Conservation (phyloP, 2,113 vertebrate genomes). For the Eptesicus fuscus region DNA sequence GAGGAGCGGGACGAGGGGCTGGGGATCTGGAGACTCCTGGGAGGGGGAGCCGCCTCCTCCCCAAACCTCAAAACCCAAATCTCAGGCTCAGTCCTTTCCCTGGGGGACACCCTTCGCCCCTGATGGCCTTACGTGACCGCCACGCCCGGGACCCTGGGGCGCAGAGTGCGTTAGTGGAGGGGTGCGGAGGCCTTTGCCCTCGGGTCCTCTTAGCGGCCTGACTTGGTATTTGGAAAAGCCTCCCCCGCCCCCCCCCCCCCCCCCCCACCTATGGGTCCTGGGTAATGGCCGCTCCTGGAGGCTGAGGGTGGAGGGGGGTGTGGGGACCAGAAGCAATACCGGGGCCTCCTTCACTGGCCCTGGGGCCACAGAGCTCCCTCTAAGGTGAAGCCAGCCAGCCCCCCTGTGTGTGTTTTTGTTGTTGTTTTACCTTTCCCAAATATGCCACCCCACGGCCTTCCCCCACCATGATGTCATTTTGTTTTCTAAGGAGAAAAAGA, state of each 20-base stretch:
- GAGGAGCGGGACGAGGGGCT: conserved; percentile 16
- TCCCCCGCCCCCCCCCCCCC: neutral
- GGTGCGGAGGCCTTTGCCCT: neutral
- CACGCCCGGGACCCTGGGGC: neutral
- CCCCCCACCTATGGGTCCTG: neutral
- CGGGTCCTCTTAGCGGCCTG: neutral
- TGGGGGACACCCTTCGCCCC: neutral
- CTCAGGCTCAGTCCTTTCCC: neutral
- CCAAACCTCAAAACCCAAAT: neutral
- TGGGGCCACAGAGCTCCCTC: neutral
- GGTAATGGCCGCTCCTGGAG: neutral
- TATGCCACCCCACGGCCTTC: neutral
- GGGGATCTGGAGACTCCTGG: neutral
- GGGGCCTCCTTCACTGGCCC: neutral
- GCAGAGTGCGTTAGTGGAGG: neutral
- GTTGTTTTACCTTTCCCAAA: conserved; percentile 26
- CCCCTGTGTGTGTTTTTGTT: neutral
- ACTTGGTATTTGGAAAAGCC: neutral
- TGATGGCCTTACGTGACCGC: neutral
- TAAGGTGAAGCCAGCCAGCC: neutral
- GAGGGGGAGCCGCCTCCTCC: neutral
- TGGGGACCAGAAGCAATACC: neutral
- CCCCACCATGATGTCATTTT: conserved; percentile 60
- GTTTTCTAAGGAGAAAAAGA: conserved; percentile 57
- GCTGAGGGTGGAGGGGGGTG: neutral